These are phyloP conservation scores for Apeltes quadracus DNA, from an alignment of 2,113 vertebrate genomes.

Conservation along the genomic window DNA sequence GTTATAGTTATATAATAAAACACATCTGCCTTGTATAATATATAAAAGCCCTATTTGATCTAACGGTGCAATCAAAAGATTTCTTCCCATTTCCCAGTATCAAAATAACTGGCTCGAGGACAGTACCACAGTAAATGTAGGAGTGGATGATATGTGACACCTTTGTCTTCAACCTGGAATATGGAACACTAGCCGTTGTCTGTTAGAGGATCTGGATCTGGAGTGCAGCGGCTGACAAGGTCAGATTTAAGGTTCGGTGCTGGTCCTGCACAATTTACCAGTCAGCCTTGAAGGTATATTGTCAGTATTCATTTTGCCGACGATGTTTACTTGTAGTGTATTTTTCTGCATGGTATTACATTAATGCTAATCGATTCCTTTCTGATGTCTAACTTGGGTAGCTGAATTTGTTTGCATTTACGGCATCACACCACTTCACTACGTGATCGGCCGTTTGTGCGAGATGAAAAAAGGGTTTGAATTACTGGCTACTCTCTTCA, in stretches of 20 bases:
- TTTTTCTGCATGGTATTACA: background rate
- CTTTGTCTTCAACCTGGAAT: constrained; percentile 25
- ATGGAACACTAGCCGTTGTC: constrained; percentile 8
- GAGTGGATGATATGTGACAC: constrained; percentile 24
- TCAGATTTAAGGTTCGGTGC: constrained; percentile 30
- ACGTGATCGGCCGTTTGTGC: background rate
- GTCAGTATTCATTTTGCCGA: background rate
- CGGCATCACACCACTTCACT: background rate
- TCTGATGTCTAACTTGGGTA: background rate
- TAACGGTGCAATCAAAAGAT: background rate
- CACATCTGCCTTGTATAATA: background rate
- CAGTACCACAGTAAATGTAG: background rate
- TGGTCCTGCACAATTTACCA: constrained; percentile 48
- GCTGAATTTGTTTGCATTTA: background rate
- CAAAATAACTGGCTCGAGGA: background rate
- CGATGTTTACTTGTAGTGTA: background rate
- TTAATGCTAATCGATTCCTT: background rate
- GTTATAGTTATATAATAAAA: background rate
- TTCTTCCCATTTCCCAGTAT: background rate
- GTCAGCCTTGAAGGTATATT: constrained; percentile 23
- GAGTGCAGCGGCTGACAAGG: constrained; percentile 32
- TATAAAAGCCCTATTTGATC: background rate
- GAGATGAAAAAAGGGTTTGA: background rate
- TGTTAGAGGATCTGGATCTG: constrained; percentile 46
- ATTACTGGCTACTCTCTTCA: background rate